Percentiles rank a stretch among this genome's conserved stretches.
Conservation (phyloP, 2,797 vertebrate genomes). For the Echeneis naucrates region DNA sequence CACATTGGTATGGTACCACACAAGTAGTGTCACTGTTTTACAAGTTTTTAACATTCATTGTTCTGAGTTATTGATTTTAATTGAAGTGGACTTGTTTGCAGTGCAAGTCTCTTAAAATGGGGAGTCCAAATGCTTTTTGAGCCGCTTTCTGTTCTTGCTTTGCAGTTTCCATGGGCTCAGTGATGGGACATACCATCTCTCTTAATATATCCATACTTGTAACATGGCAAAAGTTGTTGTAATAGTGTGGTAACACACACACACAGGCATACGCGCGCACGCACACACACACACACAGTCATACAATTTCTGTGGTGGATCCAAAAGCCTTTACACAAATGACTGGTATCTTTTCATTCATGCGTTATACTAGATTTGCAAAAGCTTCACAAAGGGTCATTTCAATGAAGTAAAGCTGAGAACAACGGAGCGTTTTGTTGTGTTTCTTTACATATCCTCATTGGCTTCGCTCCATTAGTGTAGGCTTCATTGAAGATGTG, state of each 20-base stretch:
- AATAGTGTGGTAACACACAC: slow-evolving; percentile 26
- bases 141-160: accelerated
- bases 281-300: slow-evolving; percentile 7
- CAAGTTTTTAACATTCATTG: not conserved
- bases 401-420: not conserved
- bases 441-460: slow-evolving; percentile 1
- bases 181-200: not conserved
- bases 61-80: not conserved
- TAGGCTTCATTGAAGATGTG: slow-evolving; percentile 2
- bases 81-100: not conserved
- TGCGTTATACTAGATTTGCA: slow-evolving; percentile 3
- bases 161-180: not conserved
- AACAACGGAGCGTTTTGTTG: not conserved
- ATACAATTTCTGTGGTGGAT: slow-evolving; percentile 12
- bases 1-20: not conserved
- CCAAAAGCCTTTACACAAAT: slow-evolving; percentile 43
- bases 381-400: not conserved
- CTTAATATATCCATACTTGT: slow-evolving; percentile 29
- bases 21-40: not conserved
- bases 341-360: slow-evolving; percentile 18
- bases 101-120: not conserved
- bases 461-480: slow-evolving; percentile 5
- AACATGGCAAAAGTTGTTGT: slow-evolving; percentile 11
- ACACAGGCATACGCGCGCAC: no score
- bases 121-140: not conserved